A percentile compares a stretch with the other conserved stretches of the same genome.
Evolutionary conservation across 2,113 vertebrate species (phyloP).

Genomic region (Cranoglanis bouderius): DNA sequence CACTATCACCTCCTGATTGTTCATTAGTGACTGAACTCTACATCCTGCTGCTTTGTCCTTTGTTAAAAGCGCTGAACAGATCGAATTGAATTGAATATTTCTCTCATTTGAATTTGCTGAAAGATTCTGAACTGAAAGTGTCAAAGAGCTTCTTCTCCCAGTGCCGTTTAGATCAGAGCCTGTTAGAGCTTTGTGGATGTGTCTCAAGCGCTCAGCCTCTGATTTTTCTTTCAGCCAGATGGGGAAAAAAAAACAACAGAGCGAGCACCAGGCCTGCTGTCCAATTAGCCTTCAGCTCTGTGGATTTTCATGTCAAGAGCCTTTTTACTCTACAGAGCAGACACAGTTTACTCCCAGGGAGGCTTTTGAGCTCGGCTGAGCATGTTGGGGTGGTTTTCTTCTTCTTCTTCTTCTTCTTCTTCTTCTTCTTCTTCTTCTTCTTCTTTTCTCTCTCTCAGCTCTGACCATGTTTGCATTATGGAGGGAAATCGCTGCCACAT

Average conservation of each 20-base stretch:
- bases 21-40: not conserved
- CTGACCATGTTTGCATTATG: not conserved
- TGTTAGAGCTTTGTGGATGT: not conserved
- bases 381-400: not conserved
- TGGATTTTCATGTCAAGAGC: conserved; percentile 47
- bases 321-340: conserved; percentile 36
- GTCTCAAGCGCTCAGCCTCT: not conserved
- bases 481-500: not conserved
- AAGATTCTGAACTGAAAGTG: not conserved
- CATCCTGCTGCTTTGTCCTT: not conserved
- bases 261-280: conserved; percentile 18
- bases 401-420: not conserved
- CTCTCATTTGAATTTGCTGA: not conserved
- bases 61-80: not conserved
- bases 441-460: not conserved
- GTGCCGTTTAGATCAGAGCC: not conserved
- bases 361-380: conserved; percentile 10
- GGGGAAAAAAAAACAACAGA: not conserved
- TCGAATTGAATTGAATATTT: not conserved
- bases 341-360: conserved; percentile 34
- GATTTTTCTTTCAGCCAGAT: not conserved
- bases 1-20: not conserved
- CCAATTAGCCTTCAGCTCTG: conserved; percentile 50
- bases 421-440: not conserved
- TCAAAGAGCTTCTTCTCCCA: not conserved